Evolutionary conservation across 2,113 vertebrate species (phyloP), one percentile per base, ranked within the genome.

Genomic region (Ancistrus triradiatus): DNA sequence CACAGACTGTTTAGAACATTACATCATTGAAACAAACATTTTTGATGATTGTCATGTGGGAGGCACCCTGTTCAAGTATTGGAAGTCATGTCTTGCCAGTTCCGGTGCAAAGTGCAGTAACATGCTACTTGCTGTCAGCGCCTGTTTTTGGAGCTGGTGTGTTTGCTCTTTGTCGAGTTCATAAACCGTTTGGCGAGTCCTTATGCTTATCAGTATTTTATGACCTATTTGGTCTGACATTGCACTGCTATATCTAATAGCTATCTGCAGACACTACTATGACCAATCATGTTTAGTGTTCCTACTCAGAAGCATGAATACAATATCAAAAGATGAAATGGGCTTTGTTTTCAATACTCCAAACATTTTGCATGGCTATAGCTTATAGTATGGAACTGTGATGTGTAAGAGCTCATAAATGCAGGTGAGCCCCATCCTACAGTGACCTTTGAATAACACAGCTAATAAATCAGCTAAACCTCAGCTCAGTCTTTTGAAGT

Each of bases 151-250:
- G 6, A 4, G 6, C 14, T 42, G 38, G 38, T 15, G 3, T 42
- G 11, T 42, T 38, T n/a, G 14, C 38, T 42, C 14, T 15, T n/a
- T 42, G 38, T n/a, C n/a, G 40, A 28, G n/a, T n/a, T 21, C 24
- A 47, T 61, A 37, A 61, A 24, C 27, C 59, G n/a, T 61, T 42
- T 19, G 37, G 25, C 40, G 11, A 63, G 60, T 52, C 48, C 1
- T 35, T 25, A 19, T 38, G 28, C 27, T 65, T 37, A 24, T 33
- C 37, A 5, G 24, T 55, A 37, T 24, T 47, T 17, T 9, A 0
- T 24, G 9, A 19, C 13, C 18, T 33, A 55, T 55, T 53, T 44
- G 25, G 37, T 46, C 25, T 47, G 31, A 63, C 50, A 28, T 44
- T 31, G 22, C 48, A 42, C 50, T 9, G 17, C 10, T 28, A 28